phyloP scores from a whole-genome alignment of 2,888 invertebrate genomes.

The Rotaria magnacalcarata region DNA sequence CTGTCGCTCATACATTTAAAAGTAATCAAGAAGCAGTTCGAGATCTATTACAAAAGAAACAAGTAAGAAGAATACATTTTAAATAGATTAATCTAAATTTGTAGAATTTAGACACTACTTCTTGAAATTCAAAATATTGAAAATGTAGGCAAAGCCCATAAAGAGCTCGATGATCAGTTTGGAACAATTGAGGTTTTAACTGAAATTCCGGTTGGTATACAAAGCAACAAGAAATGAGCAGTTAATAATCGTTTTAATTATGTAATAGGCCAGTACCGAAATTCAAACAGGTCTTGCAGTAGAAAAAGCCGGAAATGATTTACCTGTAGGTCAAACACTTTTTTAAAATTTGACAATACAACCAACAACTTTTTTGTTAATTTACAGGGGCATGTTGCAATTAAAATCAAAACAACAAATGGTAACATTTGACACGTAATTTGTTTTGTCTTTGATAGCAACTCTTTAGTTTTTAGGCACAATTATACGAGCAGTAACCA shows the following conservation, averaged over 20 bases:
- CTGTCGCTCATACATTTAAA: constrained; percentile 44
- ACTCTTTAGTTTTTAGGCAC: constrained; percentile 52
- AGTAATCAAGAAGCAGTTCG: constrained; percentile 69
- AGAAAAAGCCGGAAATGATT: not conserved
- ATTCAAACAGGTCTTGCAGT: not conserved
- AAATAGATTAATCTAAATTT: no score
- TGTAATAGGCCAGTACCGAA: not conserved
- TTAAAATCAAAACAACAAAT: constrained; percentile 73
- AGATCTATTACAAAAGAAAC: constrained; percentile 74
- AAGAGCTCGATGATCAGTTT: not conserved
- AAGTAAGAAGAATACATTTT: constrained; percentile 59
- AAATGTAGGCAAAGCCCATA: constrained; percentile 60
- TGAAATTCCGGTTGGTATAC: not conserved
- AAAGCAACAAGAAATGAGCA: not conserved
- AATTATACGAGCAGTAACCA: constrained; percentile 72
- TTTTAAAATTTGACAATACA: not conserved
- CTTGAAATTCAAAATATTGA: constrained; percentile 78
- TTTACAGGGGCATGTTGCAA: constrained; percentile 66
- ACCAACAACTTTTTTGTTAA: no score
- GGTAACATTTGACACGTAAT: constrained; percentile 51
- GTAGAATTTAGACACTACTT: constrained; percentile 63
- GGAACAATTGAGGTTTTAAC: not conserved
- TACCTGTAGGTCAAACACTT: not conserved
- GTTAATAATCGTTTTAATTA: not conserved
- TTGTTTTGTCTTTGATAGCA: not conserved